Evolutionary conservation across 2,888 invertebrate species (phyloP), one percentile per base, ranked within the genome.

Genomic region (Plagodis pulveraria): DNA sequence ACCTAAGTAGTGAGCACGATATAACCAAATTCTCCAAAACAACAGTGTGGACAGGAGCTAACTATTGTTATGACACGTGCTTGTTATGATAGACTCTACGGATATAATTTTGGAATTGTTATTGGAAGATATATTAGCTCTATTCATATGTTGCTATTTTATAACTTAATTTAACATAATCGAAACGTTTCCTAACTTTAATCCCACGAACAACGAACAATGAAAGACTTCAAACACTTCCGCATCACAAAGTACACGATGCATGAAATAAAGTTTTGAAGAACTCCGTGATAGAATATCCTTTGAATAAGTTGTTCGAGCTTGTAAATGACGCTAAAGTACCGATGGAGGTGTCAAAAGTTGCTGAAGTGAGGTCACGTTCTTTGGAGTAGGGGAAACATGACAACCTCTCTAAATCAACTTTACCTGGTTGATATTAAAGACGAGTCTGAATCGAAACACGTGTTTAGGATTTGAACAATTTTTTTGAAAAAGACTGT

Each of bases 391-490:
- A 76, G 76, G 22, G 72, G 48, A 76, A 85, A 84, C 74, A 83
- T 74, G 64, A 67, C 67, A 76, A 82, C 22, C 80, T 83, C 81
- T 79, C 77, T 85, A 84, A 86, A 85, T 86, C 81, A 83, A 75
- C 78, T 85, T 84, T 77, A 71, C 72, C 66, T 72, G 71, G 82
- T 79, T 82, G 81, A 83, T 81, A 82, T 72, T 67, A 72, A 73
- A 77, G 72, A 77, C 77, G 78, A 72, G 77, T 78, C 77, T 66
- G 55, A 68, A 79, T 74, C 69, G 62, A 65, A 60, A 70, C 72
- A 69, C 71, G 67, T 70, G 71, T 66, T 58, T 65, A 63, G 32
- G 47, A 9, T 33, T 10, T 10, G 11, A 34, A 6, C 33, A 22
- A n/a, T n/a, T n/a, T n/a, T n/a, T n/a, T n/a, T n/a, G n/a, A n/a